Evolutionary conservation across 2,888 invertebrate genomes (phyloP), one percentile per base, ranked within the genome.

Genomic region (Operophtera brumata): DNA sequence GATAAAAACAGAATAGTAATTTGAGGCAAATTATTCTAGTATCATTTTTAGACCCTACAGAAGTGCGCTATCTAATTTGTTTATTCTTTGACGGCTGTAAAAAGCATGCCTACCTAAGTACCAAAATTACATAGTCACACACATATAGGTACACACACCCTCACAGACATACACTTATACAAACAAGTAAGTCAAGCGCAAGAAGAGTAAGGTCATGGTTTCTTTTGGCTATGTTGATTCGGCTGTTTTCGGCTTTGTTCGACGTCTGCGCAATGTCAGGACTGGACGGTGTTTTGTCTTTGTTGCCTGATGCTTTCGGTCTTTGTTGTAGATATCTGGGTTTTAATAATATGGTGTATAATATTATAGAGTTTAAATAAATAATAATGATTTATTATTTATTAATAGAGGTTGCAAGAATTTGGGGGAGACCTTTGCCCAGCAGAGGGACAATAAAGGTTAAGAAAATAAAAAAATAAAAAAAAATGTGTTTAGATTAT

Each of bases 181-280:
- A 61, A 54, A 55, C 60, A 69, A 69, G 71, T 70, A 72, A 80
- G 77, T 78, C 80, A 80, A 81, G 82, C 78, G 74, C 75, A 75
- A 66, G 70, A 32, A 65, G 75, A 69, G 79, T 84, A 87, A 88
- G 88, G 88, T 88, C 88, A 88, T 69, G 88, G 86, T 75, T 40
- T 67, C 78, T 80, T 84, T 82, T 77, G 80, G 77, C 70, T 67
- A 66, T 68, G 70, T 64, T 67, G 62, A 62, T 68, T 77, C 76
- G 74, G 63, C 57, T 54, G 54, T 64, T 73, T 79, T 77, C 83
- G 84, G 75, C 61, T 66, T 73, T 69, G 78, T 84, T 84, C 85
- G 84, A 45, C 55, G 50, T 35, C 1, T 30, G 32, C 52, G 77
- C 79, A 76, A 66, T 74, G 73, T 75, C 77, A 76, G 71, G 77